These are phyloP conservation scores for Hormaphis cornu DNA, from an alignment of 1,140 invertebrate species.

Conservation along the genomic window DNA sequence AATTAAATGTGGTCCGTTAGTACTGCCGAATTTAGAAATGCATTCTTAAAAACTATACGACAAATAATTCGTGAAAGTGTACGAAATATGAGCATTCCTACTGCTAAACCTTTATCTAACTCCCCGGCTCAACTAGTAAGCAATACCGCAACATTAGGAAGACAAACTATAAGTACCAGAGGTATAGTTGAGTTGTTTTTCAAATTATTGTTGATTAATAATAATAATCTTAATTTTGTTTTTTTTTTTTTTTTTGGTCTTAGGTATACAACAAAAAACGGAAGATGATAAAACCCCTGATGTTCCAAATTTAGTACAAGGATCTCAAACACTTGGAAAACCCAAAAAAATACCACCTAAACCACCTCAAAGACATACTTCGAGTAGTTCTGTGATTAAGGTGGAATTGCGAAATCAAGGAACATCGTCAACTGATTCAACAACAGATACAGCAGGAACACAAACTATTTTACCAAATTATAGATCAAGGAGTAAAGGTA, in stretches of 20 bases:
- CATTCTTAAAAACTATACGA: constrained; percentile 89
- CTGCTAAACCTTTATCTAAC: constrained; percentile 54
- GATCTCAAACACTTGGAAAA: constrained; percentile 49
- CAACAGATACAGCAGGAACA: constrained; percentile 9
- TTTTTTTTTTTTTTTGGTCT: too few species aligned
- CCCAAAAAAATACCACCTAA: constrained; percentile 38
- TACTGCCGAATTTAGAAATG: constrained; percentile 87
- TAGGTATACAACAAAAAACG: neutral
- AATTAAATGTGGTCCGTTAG: constrained; percentile 45
- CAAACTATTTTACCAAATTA: constrained; percentile 24
- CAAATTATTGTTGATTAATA: neutral
- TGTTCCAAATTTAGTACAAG: constrained; percentile 36
- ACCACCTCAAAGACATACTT: constrained; percentile 70
- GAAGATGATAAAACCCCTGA: constrained; percentile 37
- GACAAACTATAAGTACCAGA: constrained; percentile 33
- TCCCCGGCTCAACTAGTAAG: constrained; percentile 37
- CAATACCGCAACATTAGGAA: constrained; percentile 37
- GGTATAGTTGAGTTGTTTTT: constrained; percentile 29
- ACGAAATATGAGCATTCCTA: constrained; percentile 86
- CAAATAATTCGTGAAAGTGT: constrained; percentile 93
- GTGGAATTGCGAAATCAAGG: constrained; percentile 11
- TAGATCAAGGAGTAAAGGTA: constrained; percentile 4
- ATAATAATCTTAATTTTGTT: neutral
- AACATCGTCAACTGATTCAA: constrained; percentile 23
- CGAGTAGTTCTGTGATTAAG: constrained; percentile 57